Evolutionary conservation across 2,888 invertebrate species (phyloP).

Genomic region (Aphidius colemani): DNA sequence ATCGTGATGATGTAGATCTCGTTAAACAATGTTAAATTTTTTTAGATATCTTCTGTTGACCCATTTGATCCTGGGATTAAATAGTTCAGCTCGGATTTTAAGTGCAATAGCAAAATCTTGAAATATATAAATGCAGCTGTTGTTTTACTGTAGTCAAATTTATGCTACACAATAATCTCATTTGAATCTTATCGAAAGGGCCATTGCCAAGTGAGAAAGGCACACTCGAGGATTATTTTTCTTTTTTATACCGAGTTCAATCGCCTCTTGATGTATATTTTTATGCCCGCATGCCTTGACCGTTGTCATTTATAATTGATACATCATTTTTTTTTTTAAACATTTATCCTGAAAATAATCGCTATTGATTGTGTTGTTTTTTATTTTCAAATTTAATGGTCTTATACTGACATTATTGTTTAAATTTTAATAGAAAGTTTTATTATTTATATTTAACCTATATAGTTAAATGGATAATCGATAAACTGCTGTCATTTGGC

Average conservation of each 20-base stretch:
- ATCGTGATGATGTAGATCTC: too few species aligned
- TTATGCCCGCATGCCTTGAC: slow-evolving; percentile 23
- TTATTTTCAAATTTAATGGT: too few species aligned
- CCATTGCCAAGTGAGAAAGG: neutral
- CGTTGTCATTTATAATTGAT: slow-evolving; percentile 7
- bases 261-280: slow-evolving; percentile 19
- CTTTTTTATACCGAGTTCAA: slow-evolving; percentile 18
- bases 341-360: too few species aligned
- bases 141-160: slow-evolving; percentile 35
- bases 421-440: too few species aligned
- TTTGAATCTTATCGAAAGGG: slow-evolving; percentile 39
- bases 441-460: too few species aligned
- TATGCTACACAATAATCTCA: slow-evolving; percentile 41
- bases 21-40: slow-evolving; percentile 21
- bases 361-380: neutral
- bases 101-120: slow-evolving; percentile 15
- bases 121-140: slow-evolving; percentile 33
- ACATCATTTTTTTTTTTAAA: too few species aligned
- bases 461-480: too few species aligned
- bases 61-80: slow-evolving; percentile 32
- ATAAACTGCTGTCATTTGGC: too few species aligned
- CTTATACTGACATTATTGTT: too few species aligned
- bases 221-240: slow-evolving; percentile 13
- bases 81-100: slow-evolving; percentile 34
- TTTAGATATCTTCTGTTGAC: slow-evolving; percentile 24